Base-by-base conservation (phyloP, 2,888 invertebrate species). In the Electrophaes corylata region DNA sequence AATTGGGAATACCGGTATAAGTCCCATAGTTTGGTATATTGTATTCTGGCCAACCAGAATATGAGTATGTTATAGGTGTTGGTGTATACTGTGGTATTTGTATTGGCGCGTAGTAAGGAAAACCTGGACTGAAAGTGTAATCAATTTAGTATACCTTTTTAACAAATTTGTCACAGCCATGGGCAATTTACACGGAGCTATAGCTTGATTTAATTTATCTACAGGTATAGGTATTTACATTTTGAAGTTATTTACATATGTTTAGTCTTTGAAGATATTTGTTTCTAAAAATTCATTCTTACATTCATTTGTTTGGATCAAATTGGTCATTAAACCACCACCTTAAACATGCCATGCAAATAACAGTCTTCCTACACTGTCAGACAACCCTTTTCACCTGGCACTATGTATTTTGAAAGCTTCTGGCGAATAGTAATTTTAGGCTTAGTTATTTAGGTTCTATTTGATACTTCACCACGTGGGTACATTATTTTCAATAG, bases 51-150 rank as follows among this genome's bases (percentile, higher is more conserved):
- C 49, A 3, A n/a, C 8, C n/a, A 10, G 40, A 41, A 40, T 31
- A 31, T 10, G 19, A 12, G 52, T 44, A 59, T 57, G 57, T 6
- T 40, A n/a, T n/a, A n/a, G 31, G 41, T 37, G 39, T 12, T 10
- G 33, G 44, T 44, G 45, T 56, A 46, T 54, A 52, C 19, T 12
- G 52, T 58, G 50, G 58, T 55, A 52, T 39, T 51, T 55, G 58
- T 46, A 29, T 26, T 53, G 55, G 58, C 46, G 18, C 33, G 43
- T 48, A 46, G 57, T 60, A 57, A 50, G 29, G 35, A 35, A 45
- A 53, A 12, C 23, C 54, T 48, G 57, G 33, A 61, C 66, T 66
- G 64, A 62, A 66, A 66, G 41, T 44, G 57, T 54, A 65, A 65
- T 57, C 35, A 49, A 50, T 55, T 47, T 58, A 55, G 31, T 43